Conservation (phyloP, 2,888 invertebrate species). For the Torymus texanus region DNA sequence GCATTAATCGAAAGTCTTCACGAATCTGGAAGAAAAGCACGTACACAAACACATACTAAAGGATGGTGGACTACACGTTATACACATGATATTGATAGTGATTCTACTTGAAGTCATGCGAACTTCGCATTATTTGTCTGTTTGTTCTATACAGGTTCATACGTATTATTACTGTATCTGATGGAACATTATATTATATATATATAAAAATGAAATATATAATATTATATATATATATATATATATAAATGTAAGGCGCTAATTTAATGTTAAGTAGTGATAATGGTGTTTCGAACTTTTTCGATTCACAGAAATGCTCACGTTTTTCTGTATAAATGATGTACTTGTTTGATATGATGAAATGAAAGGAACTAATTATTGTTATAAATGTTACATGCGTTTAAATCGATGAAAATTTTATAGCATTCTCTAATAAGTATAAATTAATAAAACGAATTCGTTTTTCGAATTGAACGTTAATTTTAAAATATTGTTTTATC, state of each 20-base stretch:
- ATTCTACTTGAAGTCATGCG: conserved; percentile 5
- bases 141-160: conserved; percentile 2
- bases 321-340: background rate
- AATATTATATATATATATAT: background rate
- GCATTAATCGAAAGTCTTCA: background rate
- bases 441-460: too few species aligned
- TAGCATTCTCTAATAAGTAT: too few species aligned
- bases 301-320: conserved; percentile 1
- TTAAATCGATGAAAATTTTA: too few species aligned
- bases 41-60: too few species aligned
- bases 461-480: too few species aligned
- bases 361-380: too few species aligned
- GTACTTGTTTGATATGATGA: too few species aligned
- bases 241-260: conserved; percentile 5
- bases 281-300: background rate
- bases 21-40: too few species aligned
- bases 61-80: too few species aligned
- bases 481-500: too few species aligned
- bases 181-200: conserved; percentile 5
- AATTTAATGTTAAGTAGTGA: conserved; percentile 7
- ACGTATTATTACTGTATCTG: conserved; percentile 4
- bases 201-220: conserved; percentile 9
- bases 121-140: conserved; percentile 6
- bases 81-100: background rate
- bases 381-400: too few species aligned